Base-by-base conservation (phyloP, 2,797 vertebrate species). In the Tokudaia tokunoshimensis region DNA sequence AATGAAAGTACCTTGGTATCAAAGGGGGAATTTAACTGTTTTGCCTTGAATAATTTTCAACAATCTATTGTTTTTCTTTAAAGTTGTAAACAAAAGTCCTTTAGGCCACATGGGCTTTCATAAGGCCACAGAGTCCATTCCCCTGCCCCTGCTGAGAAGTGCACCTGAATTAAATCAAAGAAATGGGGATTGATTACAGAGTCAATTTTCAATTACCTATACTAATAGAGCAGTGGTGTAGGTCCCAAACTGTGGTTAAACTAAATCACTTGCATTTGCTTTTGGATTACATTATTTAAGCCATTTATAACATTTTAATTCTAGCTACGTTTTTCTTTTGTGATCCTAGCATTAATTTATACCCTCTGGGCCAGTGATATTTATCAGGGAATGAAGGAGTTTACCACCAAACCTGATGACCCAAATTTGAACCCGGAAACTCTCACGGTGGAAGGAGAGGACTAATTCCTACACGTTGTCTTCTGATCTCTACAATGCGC, bases 131-230 rank as follows among this genome's bases (percentile, higher is more conserved):
- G 63, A 94, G 17, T 63, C 4, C 57, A 76, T 94, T 65, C 29
- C 41, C 67, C 17, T 37, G 31, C 24, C 50, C 65, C 88, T 22
- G 57, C 59, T 95, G 92, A 97, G 83, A 67, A 92, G 76, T 41
- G 86, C 37, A 85, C 94, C 86, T 92, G 96, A 96, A 97, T 95
- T 97, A 96, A 97, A 94, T 97, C 81, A 98, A 97, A 97, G 88
- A 94, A 95, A 97, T 92, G 57, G 75, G 94, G 88, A 97, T 97
- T 97, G 97, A 97, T 96, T 97, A 93, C 50, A 93, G 92, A 97
- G 96, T 97, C 97, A 97, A 98, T 96, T 97, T 97, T 97, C 96
- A 97, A 97, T 98, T 98, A 97, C 96, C 81, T 96, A n/a, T 93
- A 94, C 96, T 97, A 98, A 98, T 90, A 97, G 91, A 96, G 91